These are phyloP conservation scores for Choloepus hoffmanni DNA, from an alignment of 2,113 vertebrate species.

Conservation along the genomic window DNA sequence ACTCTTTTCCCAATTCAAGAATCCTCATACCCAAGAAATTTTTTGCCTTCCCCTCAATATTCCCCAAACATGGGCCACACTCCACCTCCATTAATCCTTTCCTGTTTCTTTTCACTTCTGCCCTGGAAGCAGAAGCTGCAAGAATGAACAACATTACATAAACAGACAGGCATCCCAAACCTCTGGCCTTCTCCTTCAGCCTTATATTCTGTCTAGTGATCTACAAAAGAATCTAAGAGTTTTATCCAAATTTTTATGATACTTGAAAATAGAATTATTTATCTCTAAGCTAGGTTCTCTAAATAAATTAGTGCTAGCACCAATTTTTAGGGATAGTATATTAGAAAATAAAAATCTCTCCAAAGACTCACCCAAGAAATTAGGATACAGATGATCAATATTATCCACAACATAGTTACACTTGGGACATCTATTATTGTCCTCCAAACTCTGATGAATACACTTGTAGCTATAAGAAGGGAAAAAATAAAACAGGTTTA, in stretches of 20 bases:
- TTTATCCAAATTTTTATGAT: not conserved
- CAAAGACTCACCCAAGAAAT: constrained; percentile 89
- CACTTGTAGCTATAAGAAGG: constrained; percentile 96
- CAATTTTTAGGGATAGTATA: not conserved
- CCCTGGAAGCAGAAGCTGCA: not conserved
- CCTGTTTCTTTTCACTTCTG: not conserved
- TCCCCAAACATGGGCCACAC: not conserved
- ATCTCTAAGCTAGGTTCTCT: not conserved
- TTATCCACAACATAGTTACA: constrained; percentile 99
- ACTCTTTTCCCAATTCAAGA: not conserved
- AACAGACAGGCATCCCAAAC: not conserved
- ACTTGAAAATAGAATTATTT: constrained; percentile 20
- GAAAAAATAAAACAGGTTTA: constrained; percentile 66
- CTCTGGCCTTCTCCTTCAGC: not conserved
- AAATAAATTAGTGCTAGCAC: constrained; percentile 39
- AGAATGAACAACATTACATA: not conserved
- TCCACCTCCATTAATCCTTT: not conserved
- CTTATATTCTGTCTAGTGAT: not conserved
- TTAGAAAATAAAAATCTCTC: constrained; percentile 37
- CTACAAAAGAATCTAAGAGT: not conserved
- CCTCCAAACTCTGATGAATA: constrained; percentile 98
- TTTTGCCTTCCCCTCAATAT: not conserved
- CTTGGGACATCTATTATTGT: constrained; percentile 99
- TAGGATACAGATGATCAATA: constrained; percentile 98
- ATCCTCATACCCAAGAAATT: not conserved